These are phyloP conservation scores for Siderastrea siderea DNA, from an alignment of 92 coral and sea anemone genomes.

Conservation along the genomic window DNA sequence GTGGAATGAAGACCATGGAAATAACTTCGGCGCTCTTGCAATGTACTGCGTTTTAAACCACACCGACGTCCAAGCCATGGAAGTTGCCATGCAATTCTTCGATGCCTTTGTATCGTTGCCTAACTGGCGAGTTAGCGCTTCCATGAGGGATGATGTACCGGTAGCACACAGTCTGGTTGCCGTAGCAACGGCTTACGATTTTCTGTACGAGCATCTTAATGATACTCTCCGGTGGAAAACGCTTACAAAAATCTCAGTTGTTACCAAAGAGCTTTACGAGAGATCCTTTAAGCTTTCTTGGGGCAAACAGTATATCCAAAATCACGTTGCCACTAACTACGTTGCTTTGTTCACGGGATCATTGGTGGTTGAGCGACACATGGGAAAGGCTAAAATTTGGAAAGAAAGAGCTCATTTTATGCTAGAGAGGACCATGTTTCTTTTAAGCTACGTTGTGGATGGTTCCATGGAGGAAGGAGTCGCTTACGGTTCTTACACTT, in stretches of 20 bases:
- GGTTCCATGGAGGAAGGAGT: conserved; percentile 95
- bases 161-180: conserved; percentile 92
- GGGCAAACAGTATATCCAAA: conserved; percentile 89
- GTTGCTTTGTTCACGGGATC: conserved; percentile 86
- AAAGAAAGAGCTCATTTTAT: conserved; percentile 65
- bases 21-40: conserved; percentile 77
- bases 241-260: conserved; percentile 51
- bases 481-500: conserved; percentile 90
- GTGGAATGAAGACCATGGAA: conserved; percentile 92
- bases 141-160: conserved; percentile 87
- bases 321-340: conserved; percentile 95
- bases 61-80: conserved; percentile 68
- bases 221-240: conserved; percentile 48
- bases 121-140: conserved; percentile 81
- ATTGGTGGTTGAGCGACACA: conserved; percentile 55
- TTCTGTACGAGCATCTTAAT: conserved; percentile 68
- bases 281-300: conserved; percentile 72
- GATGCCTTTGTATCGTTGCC: conserved; percentile 59
- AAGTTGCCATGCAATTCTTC: conserved; percentile 71
- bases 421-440: conserved; percentile 81
- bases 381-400: conserved; percentile 73
- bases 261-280: conserved; percentile 63
- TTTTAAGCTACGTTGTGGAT: conserved; percentile 81
- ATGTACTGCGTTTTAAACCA: conserved; percentile 82
- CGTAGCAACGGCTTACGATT: conserved; percentile 90